Evolutionary conservation across 1,140 invertebrate genomes (phyloP).

Genomic region (Drosophila varians): DNA sequence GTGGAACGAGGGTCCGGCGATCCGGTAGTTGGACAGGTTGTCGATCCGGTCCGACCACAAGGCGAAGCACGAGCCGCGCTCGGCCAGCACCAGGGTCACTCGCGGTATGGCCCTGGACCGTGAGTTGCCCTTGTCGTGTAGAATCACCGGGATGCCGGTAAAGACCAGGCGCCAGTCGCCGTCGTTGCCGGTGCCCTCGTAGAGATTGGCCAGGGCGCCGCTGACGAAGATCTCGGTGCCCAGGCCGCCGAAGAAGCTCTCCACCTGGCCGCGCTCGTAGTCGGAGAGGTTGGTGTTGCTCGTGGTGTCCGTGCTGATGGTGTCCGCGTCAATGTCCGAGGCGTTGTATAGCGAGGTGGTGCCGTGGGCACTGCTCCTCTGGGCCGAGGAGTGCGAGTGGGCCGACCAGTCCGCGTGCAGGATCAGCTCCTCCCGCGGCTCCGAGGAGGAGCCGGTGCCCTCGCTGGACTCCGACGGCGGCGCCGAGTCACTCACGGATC

Average conservation of each 20-base stretch:
- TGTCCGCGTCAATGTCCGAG: conserved; percentile 78
- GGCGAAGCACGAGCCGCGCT: conserved; percentile 92
- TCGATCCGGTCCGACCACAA: conserved; percentile 94
- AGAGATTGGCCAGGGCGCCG: conserved; percentile 91
- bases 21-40: conserved; percentile 87
- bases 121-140: conserved; percentile 91
- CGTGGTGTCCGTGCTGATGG: conserved; percentile 76
- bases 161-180: conserved; percentile 89
- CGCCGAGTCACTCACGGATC: conserved; percentile 80
- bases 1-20: conserved; percentile 89
- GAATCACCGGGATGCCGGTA: conserved; percentile 92
- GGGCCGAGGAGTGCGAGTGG: conserved; percentile 68
- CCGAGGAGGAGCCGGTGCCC: conserved; percentile 80
- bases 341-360: conserved; percentile 75
- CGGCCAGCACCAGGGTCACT: conserved; percentile 91
- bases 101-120: conserved; percentile 88
- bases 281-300: conserved; percentile 86
- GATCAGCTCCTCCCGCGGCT: conserved; percentile 72
- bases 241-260: conserved; percentile 91
- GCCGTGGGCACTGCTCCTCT: conserved; percentile 67
- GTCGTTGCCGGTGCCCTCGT: conserved; percentile 86
- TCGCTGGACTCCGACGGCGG: conserved; percentile 82
- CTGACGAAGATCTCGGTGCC: conserved; percentile 92
- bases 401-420: conserved; percentile 76
- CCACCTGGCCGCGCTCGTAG: conserved; percentile 89